Evolutionary conservation across 1,140 invertebrate genomes (phyloP).

Genomic region (Goniozus legneri): DNA sequence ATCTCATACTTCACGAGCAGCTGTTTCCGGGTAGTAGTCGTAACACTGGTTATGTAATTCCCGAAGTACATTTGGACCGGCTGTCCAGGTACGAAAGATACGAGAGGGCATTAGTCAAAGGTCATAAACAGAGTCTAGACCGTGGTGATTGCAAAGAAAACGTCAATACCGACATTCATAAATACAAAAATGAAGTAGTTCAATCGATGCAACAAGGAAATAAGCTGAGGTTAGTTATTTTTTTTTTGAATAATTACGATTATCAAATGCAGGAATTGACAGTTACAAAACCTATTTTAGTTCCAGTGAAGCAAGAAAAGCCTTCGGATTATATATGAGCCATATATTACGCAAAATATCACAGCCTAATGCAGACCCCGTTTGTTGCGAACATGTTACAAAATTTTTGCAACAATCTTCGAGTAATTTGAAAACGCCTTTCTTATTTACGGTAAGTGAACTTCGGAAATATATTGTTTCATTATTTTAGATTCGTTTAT

Average conservation of each 20-base stretch:
- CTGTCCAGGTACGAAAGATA: constrained; percentile 56
- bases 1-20: constrained; percentile 75
- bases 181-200: constrained; percentile 50
- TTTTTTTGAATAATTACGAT: constrained; percentile 2
- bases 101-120: constrained; percentile 59
- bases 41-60: constrained; percentile 50
- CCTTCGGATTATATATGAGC: constrained; percentile 80
- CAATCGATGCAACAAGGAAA: constrained; percentile 53
- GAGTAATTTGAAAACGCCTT: constrained; percentile 71
- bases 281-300: constrained; percentile 34
- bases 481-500: too few relatives aligned
- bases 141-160: constrained; percentile 46
- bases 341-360: constrained; percentile 70
- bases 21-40: constrained; percentile 67
- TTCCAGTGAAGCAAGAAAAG: constrained; percentile 68
- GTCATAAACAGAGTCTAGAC: constrained; percentile 53
- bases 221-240: constrained; percentile 54
- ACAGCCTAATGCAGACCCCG: constrained; percentile 56
- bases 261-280: neutral
- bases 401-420: constrained; percentile 81
- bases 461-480: too few relatives aligned
- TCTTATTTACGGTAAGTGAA: constrained; percentile 62
- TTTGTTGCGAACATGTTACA: constrained; percentile 66
- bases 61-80: constrained; percentile 46
- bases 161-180: constrained; percentile 43